A percentile compares a stretch with the other conserved stretches of the same genome.
Evolutionary conservation across 2,797 vertebrate species (phyloP).

Genomic region (Allobates femoralis): DNA sequence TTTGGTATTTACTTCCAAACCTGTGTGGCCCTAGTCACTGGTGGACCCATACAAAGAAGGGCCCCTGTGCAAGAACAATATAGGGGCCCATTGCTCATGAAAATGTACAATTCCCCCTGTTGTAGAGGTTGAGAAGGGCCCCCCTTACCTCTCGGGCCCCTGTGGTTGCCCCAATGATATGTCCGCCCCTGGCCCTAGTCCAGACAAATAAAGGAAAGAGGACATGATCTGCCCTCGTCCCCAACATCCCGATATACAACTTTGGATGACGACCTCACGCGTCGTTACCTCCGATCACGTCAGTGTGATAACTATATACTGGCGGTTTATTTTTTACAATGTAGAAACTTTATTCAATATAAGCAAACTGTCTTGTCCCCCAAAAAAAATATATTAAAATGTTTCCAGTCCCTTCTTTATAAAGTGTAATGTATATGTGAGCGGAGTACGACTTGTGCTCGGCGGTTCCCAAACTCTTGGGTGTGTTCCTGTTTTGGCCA

Average conservation of each 20-base stretch:
- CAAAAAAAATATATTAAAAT: neutral
- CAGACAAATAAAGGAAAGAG: neutral
- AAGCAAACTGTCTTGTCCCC: neutral
- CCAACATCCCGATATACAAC: neutral
- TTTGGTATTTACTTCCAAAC: too few relatives aligned
- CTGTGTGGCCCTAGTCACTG: neutral
- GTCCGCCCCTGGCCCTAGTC: too few relatives aligned
- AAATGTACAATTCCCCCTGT: too few relatives aligned
- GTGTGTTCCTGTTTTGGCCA: conserved; percentile 45
- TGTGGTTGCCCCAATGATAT: too few relatives aligned
- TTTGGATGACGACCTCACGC: neutral
- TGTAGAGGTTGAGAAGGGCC: too few relatives aligned
- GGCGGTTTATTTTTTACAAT: neutral
- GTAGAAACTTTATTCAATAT: neutral
- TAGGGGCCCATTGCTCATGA: too few relatives aligned
- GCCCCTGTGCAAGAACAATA: too few relatives aligned
- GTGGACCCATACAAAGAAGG: too few relatives aligned
- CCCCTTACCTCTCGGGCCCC: too few relatives aligned
- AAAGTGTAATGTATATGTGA: neutral
- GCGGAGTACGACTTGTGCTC: neutral
- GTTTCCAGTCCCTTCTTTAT: too few relatives aligned
- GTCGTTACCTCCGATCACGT: neutral
- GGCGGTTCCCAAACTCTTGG: conserved; percentile 22
- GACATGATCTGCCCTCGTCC: neutral
- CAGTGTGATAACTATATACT: neutral